Evolutionary conservation across 2,797 vertebrate genomes (phyloP), one percentile per base, ranked within the genome.

Genomic region (Chelon labrosus): DNA sequence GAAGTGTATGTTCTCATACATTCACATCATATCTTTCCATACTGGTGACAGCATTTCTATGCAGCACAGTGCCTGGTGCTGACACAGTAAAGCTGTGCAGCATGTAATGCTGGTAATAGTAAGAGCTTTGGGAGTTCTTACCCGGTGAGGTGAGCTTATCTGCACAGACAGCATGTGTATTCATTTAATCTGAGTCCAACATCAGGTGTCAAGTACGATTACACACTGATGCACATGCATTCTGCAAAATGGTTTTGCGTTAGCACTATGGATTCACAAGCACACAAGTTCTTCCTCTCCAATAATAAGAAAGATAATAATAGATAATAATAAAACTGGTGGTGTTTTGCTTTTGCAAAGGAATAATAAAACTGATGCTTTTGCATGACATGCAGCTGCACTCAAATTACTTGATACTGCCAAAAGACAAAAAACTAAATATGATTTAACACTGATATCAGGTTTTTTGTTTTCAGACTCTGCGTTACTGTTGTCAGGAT

Each of bases 141-240:
- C 52, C 79, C 77, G 19, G 71, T 62, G 79, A 81, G 83, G 83
- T 77, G 82, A 83, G 79, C 69, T 90, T 87, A 91, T 87, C 85
- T 80, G 82, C 75, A 55, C 75, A 58, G 88, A 85, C 78, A 82
- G 71, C 72, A 64, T 83, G 83, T 80, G 86, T 72, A 82, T 80
- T 83, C 73, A 82, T 77, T 88, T 87, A 86, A 87, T 93, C 81
- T 77, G 79, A 84, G 73, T 87, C 83, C 83, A 83, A 73, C 85
- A 84, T 90, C 85, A 90, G 74, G 85, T 85, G 82, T 90, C 77
- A 73, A 68, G 50, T 76, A 68, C 56, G 66, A 82, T 85, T 80
- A 83, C 41, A 53, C 68, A 54, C 75, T 64, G 59, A 63, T 79
- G 52, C 68, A 69, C 64, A 46, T 37, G 65, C 44, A 35, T 64